Conservation (phyloP, 2,888 invertebrate genomes). For the Lasioglossum vierecki region DNA sequence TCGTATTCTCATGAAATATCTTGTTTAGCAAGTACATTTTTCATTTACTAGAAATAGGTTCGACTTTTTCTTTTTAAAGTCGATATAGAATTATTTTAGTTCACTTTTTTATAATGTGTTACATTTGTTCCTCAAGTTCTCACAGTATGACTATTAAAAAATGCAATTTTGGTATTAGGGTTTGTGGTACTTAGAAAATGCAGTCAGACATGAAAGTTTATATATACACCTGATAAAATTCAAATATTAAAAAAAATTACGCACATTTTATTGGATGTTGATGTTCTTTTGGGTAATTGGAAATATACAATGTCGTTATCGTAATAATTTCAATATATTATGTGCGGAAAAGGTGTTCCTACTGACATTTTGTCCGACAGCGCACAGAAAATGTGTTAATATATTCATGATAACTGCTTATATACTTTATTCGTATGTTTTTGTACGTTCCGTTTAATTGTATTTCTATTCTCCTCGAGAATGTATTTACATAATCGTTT, state of each 20-base stretch:
- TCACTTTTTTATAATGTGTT: neutral
- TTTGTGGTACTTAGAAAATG: slow-evolving; percentile 7
- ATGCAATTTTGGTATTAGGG: neutral
- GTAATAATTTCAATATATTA: neutral
- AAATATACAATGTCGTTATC: neutral
- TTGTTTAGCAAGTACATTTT: neutral
- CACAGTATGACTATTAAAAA: neutral
- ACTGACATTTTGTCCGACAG: neutral
- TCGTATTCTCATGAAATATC: neutral
- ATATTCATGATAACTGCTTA: neutral
- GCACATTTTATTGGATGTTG: neutral
- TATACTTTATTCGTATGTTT: neutral
- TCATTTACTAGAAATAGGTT: neutral
- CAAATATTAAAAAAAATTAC: neutral
- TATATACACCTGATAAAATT: neutral
- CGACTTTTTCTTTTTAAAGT: neutral
- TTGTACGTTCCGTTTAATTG: neutral
- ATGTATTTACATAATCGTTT: neutral
- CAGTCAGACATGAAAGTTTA: neutral
- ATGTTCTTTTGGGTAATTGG: neutral
- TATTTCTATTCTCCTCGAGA: neutral
- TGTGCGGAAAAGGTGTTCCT: no score
- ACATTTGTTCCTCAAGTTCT: neutral
- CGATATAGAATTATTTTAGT: neutral
- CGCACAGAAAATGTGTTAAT: neutral